phyloP scores from a whole-genome alignment of 1,140 invertebrate species.

The Grapholita molesta region DNA sequence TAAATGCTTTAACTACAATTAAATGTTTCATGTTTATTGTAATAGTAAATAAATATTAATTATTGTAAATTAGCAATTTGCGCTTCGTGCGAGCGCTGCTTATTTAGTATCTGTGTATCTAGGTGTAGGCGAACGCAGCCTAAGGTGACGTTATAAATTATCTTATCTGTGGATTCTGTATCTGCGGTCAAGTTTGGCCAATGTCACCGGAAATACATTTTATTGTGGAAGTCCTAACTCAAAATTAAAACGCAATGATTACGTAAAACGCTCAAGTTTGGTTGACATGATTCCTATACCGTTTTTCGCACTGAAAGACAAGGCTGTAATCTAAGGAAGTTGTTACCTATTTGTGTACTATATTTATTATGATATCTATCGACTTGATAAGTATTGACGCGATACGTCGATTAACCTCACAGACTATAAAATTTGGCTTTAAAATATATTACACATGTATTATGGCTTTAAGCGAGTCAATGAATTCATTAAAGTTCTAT shows the following conservation, averaged over 20 bases:
- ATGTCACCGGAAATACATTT: background rate
- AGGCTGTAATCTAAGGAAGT: slow-evolving; percentile 64
- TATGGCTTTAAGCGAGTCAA: slow-evolving; percentile 74
- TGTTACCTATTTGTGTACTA: slow-evolving; percentile 74
- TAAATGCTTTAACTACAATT: slow-evolving; percentile 74
- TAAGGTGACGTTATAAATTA: background rate
- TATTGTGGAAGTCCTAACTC: background rate
- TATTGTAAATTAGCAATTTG: slow-evolving; percentile 52
- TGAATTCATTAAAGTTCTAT: slow-evolving; percentile 65
- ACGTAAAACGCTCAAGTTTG: background rate
- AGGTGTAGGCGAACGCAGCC: slow-evolving; percentile 26
- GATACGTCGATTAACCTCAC: slow-evolving; percentile 66
- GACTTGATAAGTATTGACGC: slow-evolving; percentile 62
- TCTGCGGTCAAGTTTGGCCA: background rate
- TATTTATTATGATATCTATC: slow-evolving; percentile 68
- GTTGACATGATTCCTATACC: background rate
- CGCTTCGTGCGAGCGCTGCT: slow-evolving; percentile 34
- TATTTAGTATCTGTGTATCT: slow-evolving; percentile 42
- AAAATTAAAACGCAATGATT: background rate
- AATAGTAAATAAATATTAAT: slow-evolving; percentile 51
- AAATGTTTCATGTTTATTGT: slow-evolving; percentile 69
- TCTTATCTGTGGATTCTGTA: background rate
- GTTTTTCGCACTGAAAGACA: slow-evolving; percentile 37
- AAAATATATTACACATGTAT: slow-evolving; percentile 72
- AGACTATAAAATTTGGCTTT: slow-evolving; percentile 76